Evolutionary conservation across 2,113 vertebrate genomes (phyloP).

Genomic region (Channa argus): DNA sequence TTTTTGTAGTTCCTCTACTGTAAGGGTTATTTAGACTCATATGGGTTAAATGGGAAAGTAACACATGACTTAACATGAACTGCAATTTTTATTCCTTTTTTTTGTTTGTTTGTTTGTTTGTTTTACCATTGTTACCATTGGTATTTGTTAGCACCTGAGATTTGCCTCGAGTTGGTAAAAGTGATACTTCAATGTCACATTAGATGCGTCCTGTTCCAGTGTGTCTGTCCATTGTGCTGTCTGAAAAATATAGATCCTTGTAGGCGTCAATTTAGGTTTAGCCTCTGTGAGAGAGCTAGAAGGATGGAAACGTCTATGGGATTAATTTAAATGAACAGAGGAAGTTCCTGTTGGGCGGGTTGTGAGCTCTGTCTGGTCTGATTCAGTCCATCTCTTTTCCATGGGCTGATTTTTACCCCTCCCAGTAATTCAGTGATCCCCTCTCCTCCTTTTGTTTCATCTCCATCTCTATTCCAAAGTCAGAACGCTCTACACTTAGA

Average conservation of each 20-base stretch:
- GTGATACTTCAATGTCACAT: constrained; percentile 4
- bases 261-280: constrained; percentile 61
- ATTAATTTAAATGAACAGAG: constrained; percentile 84
- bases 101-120: no score
- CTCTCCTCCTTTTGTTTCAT: constrained; percentile 72
- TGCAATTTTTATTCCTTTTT: no score
- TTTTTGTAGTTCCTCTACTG: no score
- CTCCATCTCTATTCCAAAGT: constrained; percentile 69
- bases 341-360: constrained; percentile 75
- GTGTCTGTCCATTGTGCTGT: constrained; percentile 37
- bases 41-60: no score
- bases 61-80: no score
- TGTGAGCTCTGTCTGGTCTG: constrained; percentile 80
- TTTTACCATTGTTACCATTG: no score
- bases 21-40: no score
- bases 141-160: background rate
- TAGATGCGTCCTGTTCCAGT: constrained; percentile 10
- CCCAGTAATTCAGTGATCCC: constrained; percentile 72
- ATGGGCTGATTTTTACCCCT: constrained; percentile 60
- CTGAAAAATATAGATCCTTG: constrained; percentile 58
- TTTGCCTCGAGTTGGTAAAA: background rate
- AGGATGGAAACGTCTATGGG: constrained; percentile 69
- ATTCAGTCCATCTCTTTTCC: constrained; percentile 82
- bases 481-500: constrained; percentile 76
- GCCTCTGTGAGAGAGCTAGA: constrained; percentile 61